Evolutionary conservation across 1,140 invertebrate species (phyloP).

Genomic region (Plutomurus gul): DNA sequence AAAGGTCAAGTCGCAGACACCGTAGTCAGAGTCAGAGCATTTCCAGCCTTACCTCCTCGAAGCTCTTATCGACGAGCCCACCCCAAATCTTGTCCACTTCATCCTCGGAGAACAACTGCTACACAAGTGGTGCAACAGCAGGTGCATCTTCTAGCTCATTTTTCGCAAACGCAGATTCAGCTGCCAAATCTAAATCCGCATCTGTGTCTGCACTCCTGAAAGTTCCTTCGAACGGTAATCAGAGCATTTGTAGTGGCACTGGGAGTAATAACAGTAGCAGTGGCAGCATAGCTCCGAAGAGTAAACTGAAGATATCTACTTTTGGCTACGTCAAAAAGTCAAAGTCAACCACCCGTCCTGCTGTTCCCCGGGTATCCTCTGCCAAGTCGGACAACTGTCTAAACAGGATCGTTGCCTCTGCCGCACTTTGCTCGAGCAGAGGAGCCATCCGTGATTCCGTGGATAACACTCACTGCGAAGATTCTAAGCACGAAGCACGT

Average conservation of each 20-base stretch:
- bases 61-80: neutral
- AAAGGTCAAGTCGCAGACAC: neutral
- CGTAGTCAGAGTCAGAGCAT: constrained; percentile 1
- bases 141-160: neutral
- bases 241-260: neutral
- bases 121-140: neutral
- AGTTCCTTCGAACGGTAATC: neutral
- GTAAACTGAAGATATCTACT: neutral
- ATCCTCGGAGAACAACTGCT: constrained; percentile 35
- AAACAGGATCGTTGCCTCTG: constrained; percentile 37
- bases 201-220: neutral
- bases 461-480: constrained; percentile 31
- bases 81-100: neutral
- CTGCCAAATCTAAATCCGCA: neutral
- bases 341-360: neutral
- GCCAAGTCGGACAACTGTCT: constrained; percentile 51
- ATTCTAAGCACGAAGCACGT: neutral
- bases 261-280: neutral
- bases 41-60: neutral
- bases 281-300: neutral
- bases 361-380: neutral
- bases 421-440: constrained; percentile 33
- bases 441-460: constrained; percentile 3
- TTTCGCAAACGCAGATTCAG: neutral
- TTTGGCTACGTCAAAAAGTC: neutral